phyloP scores from a whole-genome alignment of 1,140 invertebrate species.

The Diachasma alloeum region DNA sequence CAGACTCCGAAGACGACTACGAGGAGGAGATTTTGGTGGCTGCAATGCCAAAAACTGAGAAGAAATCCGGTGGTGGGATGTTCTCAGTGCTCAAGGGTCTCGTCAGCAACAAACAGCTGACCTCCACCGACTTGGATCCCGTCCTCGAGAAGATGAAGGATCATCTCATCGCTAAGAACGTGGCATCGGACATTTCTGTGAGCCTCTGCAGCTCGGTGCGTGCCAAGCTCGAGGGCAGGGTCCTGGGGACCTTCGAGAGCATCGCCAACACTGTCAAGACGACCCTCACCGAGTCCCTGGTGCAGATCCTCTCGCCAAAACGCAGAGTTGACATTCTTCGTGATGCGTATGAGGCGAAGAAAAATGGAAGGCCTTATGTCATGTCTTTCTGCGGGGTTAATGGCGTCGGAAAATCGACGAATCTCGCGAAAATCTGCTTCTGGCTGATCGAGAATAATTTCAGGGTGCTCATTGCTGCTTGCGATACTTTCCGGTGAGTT shows the following conservation, averaged over 20 bases:
- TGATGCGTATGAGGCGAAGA: slow-evolving; percentile 91
- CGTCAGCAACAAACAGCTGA: slow-evolving; percentile 85
- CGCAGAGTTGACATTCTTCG: slow-evolving; percentile 95
- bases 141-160: slow-evolving; percentile 95
- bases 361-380: slow-evolving; percentile 86
- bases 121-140: slow-evolving; percentile 79
- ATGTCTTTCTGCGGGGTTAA: slow-evolving; percentile 99
- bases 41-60: slow-evolving; percentile 45
- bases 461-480: slow-evolving; percentile 96
- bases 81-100: slow-evolving; percentile 87
- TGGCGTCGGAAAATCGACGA: slow-evolving; percentile 99
- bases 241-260: slow-evolving; percentile 92
- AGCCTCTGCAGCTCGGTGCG: slow-evolving; percentile 96
- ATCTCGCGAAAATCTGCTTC: slow-evolving; percentile 99
- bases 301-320: slow-evolving; percentile 93
- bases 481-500: slow-evolving; percentile 88
- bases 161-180: slow-evolving; percentile 97
- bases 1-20: slow-evolving; percentile 59
- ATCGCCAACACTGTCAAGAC: slow-evolving; percentile 84
- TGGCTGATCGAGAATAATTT: slow-evolving; percentile 99
- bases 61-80: slow-evolving; percentile 70
- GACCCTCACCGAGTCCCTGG: slow-evolving; percentile 83
- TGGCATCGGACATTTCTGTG: slow-evolving; percentile 93
- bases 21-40: slow-evolving; percentile 37
- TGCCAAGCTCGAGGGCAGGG: slow-evolving; percentile 92